A percentile compares a stretch with the other conserved stretches of the same genome.
These are phyloP conservation scores for Spilosoma lubricipeda DNA, from an alignment of 2,888 invertebrate genomes.

Conservation along the genomic window DNA sequence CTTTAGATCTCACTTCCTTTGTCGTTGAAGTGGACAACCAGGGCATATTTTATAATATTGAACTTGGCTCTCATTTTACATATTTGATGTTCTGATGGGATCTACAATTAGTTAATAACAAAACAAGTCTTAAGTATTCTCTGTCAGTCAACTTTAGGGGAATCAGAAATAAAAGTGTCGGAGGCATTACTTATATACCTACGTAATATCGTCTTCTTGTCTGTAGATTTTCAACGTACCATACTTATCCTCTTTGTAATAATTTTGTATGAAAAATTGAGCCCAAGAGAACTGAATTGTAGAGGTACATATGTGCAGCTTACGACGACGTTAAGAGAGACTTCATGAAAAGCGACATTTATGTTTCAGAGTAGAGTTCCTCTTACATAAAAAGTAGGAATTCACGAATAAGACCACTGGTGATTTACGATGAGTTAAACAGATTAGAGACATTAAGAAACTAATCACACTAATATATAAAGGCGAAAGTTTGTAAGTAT, in stretches of 20 bases:
- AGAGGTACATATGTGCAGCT: constrained; percentile 43
- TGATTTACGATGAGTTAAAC: neutral
- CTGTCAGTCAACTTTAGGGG: neutral
- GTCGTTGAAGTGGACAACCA: too few species aligned
- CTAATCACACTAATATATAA: too few species aligned
- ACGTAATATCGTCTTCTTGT: neutral
- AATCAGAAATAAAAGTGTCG: neutral
- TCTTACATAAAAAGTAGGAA: neutral
- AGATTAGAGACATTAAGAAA: neutral
- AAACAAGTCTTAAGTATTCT: too few species aligned
- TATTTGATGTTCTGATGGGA: too few species aligned
- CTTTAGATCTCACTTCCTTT: too few species aligned
- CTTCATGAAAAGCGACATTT: constrained; percentile 29
- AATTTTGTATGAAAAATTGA: constrained; percentile 38
- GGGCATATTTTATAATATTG: too few species aligned
- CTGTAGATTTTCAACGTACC: constrained; percentile 17
- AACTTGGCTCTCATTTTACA: too few species aligned
- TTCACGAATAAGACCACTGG: neutral
- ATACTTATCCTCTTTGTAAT: constrained; percentile 29
- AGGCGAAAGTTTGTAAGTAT: too few species aligned
- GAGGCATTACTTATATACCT: neutral
- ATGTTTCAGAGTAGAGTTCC: constrained; percentile 24
- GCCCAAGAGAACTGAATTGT: constrained; percentile 34
- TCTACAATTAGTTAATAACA: too few species aligned
- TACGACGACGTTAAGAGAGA: constrained; percentile 32